phyloP scores from a whole-genome alignment of 2,113 vertebrate species.

The Fukomys damarensis region DNA sequence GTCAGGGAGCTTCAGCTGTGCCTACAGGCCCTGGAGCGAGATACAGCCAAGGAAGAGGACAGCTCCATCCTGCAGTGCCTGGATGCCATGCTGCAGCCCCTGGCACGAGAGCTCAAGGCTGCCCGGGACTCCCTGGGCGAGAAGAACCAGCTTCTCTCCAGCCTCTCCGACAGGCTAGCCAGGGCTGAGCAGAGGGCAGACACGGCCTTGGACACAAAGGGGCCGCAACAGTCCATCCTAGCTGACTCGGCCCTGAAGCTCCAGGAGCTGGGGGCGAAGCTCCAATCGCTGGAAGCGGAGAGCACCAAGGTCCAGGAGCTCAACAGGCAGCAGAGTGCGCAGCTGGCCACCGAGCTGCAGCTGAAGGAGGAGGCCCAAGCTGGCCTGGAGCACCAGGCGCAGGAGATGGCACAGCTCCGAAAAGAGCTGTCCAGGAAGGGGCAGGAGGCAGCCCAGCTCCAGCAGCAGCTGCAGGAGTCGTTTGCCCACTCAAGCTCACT shows the following conservation, averaged over 20 bases:
- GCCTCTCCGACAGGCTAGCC: conserved; percentile 83
- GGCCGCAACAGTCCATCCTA: conserved; percentile 82
- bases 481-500: conserved; percentile 86
- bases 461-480: conserved; percentile 88
- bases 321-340: conserved; percentile 78
- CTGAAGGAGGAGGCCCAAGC: conserved; percentile 86
- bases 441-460: conserved; percentile 89
- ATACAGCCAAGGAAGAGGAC: conserved; percentile 73
- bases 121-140: conserved; percentile 63
- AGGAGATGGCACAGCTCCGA: conserved; percentile 85
- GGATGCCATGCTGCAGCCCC: conserved; percentile 79
- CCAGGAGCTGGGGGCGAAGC: conserved; percentile 87
- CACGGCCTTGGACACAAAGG: conserved; percentile 81
- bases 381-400: conserved; percentile 85
- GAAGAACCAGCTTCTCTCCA: conserved; percentile 75
- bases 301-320: conserved; percentile 83
- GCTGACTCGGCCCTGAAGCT: conserved; percentile 86
- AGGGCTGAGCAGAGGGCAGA: conserved; percentile 84
- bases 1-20: conserved; percentile 86
- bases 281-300: conserved; percentile 86
- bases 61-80: conserved; percentile 73
- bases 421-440: conserved; percentile 88
- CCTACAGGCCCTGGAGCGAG: conserved; percentile 82
- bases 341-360: conserved; percentile 86
- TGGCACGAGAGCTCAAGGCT: conserved; percentile 81